Evolutionary conservation across 2,113 vertebrate species (phyloP).

Genomic region (Gopherus flavomarginatus): DNA sequence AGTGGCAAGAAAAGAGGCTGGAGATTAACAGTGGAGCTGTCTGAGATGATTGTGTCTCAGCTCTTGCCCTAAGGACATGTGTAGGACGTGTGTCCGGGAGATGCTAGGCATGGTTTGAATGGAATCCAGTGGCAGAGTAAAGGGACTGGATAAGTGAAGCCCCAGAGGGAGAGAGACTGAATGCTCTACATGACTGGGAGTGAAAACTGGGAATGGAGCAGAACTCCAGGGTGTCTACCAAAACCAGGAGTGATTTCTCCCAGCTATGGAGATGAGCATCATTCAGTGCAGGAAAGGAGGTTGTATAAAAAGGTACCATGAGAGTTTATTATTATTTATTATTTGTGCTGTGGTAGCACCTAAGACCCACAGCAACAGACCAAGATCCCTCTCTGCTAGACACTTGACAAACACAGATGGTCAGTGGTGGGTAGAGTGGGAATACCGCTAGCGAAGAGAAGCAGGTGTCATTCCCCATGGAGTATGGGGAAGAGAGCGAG

Average conservation of each 20-base stretch:
- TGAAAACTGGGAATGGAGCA: neutral
- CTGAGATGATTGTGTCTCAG: neutral
- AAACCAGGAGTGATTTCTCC: neutral
- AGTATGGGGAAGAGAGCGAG: no score
- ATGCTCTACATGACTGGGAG: neutral
- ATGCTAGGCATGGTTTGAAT: neutral
- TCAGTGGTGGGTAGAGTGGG: neutral
- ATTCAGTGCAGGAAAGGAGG: neutral
- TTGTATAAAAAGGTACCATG: neutral
- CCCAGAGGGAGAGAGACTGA: neutral
- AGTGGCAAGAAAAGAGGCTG: rapidly evolving
- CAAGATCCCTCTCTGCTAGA: neutral
- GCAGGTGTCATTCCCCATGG: neutral
- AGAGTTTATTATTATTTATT: neutral
- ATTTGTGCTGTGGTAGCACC: neutral
- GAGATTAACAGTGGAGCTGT: rapidly evolving
- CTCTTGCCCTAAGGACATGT: neutral
- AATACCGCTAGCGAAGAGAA: no score
- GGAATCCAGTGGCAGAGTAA: neutral
- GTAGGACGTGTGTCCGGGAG: neutral
- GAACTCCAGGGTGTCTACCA: neutral
- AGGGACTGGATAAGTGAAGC: neutral
- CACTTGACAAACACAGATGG: neutral
- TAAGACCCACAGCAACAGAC: neutral
- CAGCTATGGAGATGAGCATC: neutral